These are phyloP conservation scores for Andricus quercusramuli DNA, from an alignment of 2,888 invertebrate genomes.

Conservation along the genomic window DNA sequence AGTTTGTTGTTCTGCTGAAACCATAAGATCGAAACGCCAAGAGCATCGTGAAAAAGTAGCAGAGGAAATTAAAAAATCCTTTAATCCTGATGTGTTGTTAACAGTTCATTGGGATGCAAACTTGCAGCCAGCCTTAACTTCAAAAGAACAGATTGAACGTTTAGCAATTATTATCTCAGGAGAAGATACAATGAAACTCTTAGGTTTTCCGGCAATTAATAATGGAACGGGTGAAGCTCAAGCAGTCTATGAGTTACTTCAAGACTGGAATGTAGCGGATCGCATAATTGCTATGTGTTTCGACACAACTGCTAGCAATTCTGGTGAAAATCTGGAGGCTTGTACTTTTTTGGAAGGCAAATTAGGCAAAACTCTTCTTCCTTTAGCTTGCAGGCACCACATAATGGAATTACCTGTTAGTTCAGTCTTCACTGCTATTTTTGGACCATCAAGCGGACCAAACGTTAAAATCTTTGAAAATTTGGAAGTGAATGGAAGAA, in stretches of 20 bases:
- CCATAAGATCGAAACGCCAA: too few species aligned
- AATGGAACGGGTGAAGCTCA: slow-evolving; percentile 11
- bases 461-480: too few species aligned
- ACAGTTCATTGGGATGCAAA: slow-evolving; percentile 21
- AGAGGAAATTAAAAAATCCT: not conserved
- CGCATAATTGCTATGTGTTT: slow-evolving; percentile 30
- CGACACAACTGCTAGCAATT: slow-evolving; percentile 31
- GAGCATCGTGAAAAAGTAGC: slow-evolving; percentile 8
- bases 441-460: too few species aligned
- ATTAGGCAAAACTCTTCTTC: too few species aligned
- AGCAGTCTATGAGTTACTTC: slow-evolving; percentile 7
- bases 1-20: too few species aligned
- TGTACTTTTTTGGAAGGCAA: too few species aligned
- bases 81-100: not conserved
- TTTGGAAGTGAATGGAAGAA: too few species aligned
- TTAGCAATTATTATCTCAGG: not conserved
- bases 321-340: too few species aligned
- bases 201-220: slow-evolving; percentile 18
- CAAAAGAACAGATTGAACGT: not conserved
- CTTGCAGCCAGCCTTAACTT: not conserved
- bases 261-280: slow-evolving; percentile 22
- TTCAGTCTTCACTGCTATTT: too few species aligned
- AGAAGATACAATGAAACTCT: not conserved
- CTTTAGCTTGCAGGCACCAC: too few species aligned
- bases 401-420: too few species aligned